These are phyloP conservation scores for Arctopsyche grandis DNA, from an alignment of 1,140 invertebrate species.

Conservation along the genomic window DNA sequence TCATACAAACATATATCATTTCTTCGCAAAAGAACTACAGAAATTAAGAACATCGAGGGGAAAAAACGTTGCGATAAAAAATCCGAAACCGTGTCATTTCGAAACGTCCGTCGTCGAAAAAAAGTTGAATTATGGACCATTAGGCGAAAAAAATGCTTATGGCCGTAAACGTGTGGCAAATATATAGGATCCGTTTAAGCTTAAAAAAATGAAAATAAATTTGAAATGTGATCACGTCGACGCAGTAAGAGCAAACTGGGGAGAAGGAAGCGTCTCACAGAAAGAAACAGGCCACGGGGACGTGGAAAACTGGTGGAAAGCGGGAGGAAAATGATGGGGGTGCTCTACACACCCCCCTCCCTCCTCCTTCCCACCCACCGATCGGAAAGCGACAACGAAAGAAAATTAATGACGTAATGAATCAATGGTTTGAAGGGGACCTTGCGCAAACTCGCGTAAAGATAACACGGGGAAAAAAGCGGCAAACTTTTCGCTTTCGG, in stretches of 20 bases:
- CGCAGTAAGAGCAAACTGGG: neutral
- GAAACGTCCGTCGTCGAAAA: constrained; percentile 9
- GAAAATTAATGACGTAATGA: constrained; percentile 54
- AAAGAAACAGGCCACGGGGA: neutral
- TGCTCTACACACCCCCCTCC: neutral
- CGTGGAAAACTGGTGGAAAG: neutral
- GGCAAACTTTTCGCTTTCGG: neutral
- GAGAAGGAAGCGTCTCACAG: neutral
- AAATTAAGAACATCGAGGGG: constrained; percentile 8
- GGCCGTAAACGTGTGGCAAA: constrained; percentile 36
- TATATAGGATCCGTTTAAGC: constrained; percentile 37
- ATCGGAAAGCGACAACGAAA: constrained; percentile 42
- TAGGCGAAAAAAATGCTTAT: constrained; percentile 36
- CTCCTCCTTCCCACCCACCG: neutral
- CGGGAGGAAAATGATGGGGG: neutral
- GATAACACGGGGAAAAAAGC: constrained; percentile 37
- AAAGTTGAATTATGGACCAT: constrained; percentile 39
- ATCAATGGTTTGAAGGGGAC: constrained; percentile 50
- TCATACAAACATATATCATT: constrained; percentile 30
- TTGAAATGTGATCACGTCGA: constrained; percentile 49
- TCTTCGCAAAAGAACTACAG: neutral
- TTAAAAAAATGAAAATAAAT: constrained; percentile 49
- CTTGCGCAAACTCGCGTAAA: constrained; percentile 38
- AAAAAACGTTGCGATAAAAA: neutral
- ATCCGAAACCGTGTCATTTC: constrained; percentile 31